phyloP scores from a whole-genome alignment of 1,140 invertebrate genomes.

The Solenopsis invicta region DNA sequence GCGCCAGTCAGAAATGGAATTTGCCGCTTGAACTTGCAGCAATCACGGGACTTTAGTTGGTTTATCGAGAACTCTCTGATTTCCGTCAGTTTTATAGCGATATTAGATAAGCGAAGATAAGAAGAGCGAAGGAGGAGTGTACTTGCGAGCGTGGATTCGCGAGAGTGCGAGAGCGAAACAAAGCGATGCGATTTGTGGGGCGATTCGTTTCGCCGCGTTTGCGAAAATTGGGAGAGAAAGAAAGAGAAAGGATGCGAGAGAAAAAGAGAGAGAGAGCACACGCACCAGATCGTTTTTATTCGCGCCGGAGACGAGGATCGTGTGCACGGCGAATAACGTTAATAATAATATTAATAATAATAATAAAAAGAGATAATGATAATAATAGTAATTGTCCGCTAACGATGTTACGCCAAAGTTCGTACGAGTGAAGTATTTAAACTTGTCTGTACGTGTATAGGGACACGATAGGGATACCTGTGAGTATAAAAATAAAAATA shows the following conservation, averaged over 20 bases:
- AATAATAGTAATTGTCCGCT: constrained; percentile 64
- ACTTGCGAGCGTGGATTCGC: constrained; percentile 25
- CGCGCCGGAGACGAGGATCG: constrained; percentile 30
- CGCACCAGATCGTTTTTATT: constrained; percentile 41
- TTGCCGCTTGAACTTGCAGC: constrained; percentile 20
- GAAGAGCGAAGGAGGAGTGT: constrained; percentile 32
- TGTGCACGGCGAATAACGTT: constrained; percentile 59
- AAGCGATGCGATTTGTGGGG: background rate
- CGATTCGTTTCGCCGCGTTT: constrained; percentile 13
- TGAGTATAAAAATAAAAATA: constrained; percentile 53
- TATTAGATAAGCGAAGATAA: constrained; percentile 36
- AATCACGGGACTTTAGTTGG: background rate
- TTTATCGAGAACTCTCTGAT: constrained; percentile 11
- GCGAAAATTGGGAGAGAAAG: constrained; percentile 13
- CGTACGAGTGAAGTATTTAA: constrained; percentile 69
- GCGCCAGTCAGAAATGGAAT: constrained; percentile 13
- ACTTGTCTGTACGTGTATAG: constrained; percentile 60
- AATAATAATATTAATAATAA: constrained; percentile 55
- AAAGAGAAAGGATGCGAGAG: background rate
- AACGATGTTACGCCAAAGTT: constrained; percentile 71
- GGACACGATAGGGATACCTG: constrained; percentile 62
- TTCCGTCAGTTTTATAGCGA: constrained; percentile 47
- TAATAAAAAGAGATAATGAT: constrained; percentile 40
- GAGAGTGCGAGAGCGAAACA: background rate
- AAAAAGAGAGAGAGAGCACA: constrained; percentile 24